phyloP scores from a whole-genome alignment of 2,888 invertebrate species.

The Gisinianus flammeolus region DNA sequence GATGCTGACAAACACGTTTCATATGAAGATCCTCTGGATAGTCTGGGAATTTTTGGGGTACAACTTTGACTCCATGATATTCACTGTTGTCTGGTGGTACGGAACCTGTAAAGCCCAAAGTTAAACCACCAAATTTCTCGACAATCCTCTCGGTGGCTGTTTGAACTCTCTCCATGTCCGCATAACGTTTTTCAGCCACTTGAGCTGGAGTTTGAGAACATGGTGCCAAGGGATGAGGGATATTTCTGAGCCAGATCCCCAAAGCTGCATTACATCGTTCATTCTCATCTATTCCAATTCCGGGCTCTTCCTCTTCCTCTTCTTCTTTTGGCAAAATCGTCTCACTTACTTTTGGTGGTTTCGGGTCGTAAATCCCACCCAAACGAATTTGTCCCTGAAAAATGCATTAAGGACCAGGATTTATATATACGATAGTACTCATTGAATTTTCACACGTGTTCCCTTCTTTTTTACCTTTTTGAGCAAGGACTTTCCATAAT shows the following conservation, averaged over 20 bases:
- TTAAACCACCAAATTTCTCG: constrained; percentile 25
- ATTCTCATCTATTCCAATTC: too few species aligned
- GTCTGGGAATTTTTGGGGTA: neutral
- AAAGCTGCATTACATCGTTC: neutral
- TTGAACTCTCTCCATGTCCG: neutral
- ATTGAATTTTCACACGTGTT: neutral
- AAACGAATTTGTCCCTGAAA: constrained; percentile 6
- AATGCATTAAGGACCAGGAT: neutral
- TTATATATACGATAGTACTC: neutral
- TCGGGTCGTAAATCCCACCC: constrained; percentile 29
- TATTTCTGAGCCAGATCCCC: neutral
- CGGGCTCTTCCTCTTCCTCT: neutral
- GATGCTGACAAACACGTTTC: neutral
- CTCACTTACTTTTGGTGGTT: neutral
- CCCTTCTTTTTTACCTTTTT: neutral
- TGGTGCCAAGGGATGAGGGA: constrained; percentile 1
- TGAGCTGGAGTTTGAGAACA: neutral
- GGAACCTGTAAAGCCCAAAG: neutral
- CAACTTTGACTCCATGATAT: neutral
- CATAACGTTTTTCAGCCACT: neutral
- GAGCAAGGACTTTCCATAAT: neutral
- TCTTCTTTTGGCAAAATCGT: neutral
- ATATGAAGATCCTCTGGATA: constrained; percentile 6
- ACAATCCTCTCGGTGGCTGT: constrained; percentile 20
- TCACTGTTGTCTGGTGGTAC: neutral